Base-by-base conservation (phyloP, 2,113 vertebrate genomes). In the Beaufortia kweichowensis region DNA sequence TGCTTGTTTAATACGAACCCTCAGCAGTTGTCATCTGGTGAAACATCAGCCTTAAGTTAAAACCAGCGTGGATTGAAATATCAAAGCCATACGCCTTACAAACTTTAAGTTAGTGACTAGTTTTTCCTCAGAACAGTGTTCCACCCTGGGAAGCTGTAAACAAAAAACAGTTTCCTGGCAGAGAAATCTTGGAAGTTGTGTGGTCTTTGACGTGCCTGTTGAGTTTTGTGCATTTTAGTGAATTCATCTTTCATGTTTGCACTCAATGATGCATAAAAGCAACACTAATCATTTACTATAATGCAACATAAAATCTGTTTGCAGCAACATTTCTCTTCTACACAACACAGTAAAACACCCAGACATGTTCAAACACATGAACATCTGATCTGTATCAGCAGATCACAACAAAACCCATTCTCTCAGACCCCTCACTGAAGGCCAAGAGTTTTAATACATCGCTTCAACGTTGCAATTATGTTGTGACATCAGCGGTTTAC, bases 401-500 rank as follows among this genome's bases (percentile, higher is more conserved):
- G 35, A 19, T 55, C 64, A 68, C 39, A 60, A 67, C 75, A 68
- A 77, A 68, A 12, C 39, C 28, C 43, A 35, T 39, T 19, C 15
- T 15, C 21, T n/a, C 14, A 43, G n/a, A 41, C 26, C 26, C 26
- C 24, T n/a, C 11, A 50, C 65, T n/a, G 43, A 8, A 11, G 43
- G 28, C 21, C 2, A 50, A 23, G 33, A 17, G 15, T 24, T n/a
- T 29, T 15, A 35, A 67, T 29, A 26, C 6, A 11, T 67, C 50
- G 9, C 60, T 33, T 31, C 19, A 50, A 62, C 35, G 9, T 46
- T 46, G 11, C 41, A 46, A 46, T 56, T 43, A 39, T 60, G 24
- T 26, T 56, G 48, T 72, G 63, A 9, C 67, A 63, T 9, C 24
- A 71, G n/a, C 17, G 23, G 10, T 21, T 31, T 17, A 23, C 41